These are phyloP conservation scores for Sebastes oblongus DNA, from an alignment of 2,797 vertebrate species.

Conservation along the genomic window DNA sequence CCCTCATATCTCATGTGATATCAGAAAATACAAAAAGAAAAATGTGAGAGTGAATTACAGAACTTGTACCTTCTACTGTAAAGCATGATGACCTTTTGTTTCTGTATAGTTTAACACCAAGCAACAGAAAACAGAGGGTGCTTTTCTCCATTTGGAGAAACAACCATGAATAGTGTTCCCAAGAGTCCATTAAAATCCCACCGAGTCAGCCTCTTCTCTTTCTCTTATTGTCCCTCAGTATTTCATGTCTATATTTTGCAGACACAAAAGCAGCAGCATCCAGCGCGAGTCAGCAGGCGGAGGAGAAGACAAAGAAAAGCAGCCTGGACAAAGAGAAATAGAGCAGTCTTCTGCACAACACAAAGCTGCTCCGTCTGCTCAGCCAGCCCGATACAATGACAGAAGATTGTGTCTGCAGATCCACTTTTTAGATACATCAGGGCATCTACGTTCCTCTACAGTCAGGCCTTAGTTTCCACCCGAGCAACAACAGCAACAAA, in stretches of 20 bases:
- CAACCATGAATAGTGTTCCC: not conserved
- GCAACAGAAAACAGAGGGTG: not conserved
- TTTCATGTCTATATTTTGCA: conserved; percentile 52
- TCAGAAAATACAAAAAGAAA: not conserved
- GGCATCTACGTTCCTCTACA: conserved; percentile 54
- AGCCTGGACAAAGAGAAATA: conserved; percentile 68
- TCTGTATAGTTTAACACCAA: not conserved
- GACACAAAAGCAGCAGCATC: conserved; percentile 63
- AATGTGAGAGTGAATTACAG: not conserved
- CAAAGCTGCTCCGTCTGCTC: conserved; percentile 53
- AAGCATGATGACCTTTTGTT: not conserved
- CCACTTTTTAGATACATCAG: conserved; percentile 61
- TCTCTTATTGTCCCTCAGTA: not conserved
- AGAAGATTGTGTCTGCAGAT: conserved; percentile 67
- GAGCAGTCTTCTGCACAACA: conserved; percentile 25
- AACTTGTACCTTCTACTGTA: not conserved
- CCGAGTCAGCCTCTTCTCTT: not conserved
- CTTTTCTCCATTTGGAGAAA: not conserved
- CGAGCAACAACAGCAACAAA: conserved; percentile 35
- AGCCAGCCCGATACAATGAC: conserved; percentile 56
- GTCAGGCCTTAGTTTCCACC: conserved; percentile 66
- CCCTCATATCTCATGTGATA: not conserved
- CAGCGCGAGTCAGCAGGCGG: conserved; percentile 48
- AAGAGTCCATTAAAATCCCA: not conserved
- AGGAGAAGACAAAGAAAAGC: conserved; percentile 66